Evolutionary conservation across 2,797 vertebrate genomes (phyloP).

Genomic region (Syngnathus rostellatus): DNA sequence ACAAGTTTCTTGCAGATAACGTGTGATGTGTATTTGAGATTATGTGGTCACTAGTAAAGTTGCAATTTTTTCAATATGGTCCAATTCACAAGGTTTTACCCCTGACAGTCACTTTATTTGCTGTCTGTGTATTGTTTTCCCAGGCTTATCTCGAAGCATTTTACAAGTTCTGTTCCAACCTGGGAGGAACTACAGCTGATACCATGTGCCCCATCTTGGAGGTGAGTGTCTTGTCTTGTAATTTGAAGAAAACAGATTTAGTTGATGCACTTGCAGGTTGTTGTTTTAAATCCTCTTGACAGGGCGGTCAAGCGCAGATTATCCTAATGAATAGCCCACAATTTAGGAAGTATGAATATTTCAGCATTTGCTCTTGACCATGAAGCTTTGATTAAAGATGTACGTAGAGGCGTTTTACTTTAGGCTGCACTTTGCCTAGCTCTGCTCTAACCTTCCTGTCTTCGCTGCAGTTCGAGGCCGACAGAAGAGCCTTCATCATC

Average conservation of each 20-base stretch:
- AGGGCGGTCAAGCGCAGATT: too few relatives aligned
- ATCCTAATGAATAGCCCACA: too few relatives aligned
- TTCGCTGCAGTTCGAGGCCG: constrained; percentile 84
- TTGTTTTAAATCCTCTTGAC: background rate
- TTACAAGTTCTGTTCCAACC: constrained; percentile 91
- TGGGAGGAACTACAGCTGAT: constrained; percentile 92
- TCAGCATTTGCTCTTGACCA: too few relatives aligned
- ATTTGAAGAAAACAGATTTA: background rate
- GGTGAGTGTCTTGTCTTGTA: constrained; percentile 58
- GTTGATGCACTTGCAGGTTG: background rate
- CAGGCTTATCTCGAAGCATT: constrained; percentile 97
- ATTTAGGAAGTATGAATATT: too few relatives aligned
- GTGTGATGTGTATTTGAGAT: too few relatives aligned
- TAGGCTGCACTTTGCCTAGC: too few relatives aligned
- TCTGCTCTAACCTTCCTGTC: background rate
- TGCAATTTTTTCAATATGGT: background rate
- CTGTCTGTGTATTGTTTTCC: constrained; percentile 1
- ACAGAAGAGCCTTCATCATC: constrained; percentile 96
- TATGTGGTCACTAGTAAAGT: too few relatives aligned
- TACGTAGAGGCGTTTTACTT: too few relatives aligned
- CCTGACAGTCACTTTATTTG: background rate
- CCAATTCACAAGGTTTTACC: background rate
- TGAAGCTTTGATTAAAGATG: too few relatives aligned
- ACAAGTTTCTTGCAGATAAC: too few relatives aligned
- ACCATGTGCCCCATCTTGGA: constrained; percentile 98